phyloP scores from a whole-genome alignment of 2,113 vertebrate genomes.

The Peromyscus maniculatus region DNA sequence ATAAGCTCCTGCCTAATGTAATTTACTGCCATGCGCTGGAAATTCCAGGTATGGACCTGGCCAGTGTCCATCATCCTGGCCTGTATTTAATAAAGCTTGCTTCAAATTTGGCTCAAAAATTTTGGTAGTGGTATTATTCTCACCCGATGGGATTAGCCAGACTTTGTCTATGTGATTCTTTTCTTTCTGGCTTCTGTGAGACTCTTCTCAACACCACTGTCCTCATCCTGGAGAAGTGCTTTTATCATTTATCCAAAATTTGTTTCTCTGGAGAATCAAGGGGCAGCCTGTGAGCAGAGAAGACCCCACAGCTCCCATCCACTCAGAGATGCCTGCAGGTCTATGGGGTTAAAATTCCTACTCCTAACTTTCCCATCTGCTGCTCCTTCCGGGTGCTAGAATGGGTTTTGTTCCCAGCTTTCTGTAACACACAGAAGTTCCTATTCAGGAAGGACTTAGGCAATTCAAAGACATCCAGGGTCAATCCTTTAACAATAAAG shows the following conservation, averaged over 20 bases:
- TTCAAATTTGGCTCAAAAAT: neutral
- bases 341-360: neutral
- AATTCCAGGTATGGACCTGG: neutral
- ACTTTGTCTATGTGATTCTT: neutral
- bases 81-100: neutral
- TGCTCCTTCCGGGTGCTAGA: constrained; percentile 20
- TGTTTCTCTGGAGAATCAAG: neutral
- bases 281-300: neutral
- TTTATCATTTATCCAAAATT: neutral
- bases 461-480: constrained; percentile 14
- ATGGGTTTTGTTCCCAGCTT: constrained; percentile 49
- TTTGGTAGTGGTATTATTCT: neutral
- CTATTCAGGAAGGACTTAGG: constrained; percentile 13
- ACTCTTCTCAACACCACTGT: neutral
- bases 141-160: neutral
- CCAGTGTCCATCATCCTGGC: neutral
- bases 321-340: neutral
- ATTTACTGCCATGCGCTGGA: neutral
- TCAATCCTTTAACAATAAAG: constrained; percentile 28
- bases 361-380: neutral
- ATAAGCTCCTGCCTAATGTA: neutral
- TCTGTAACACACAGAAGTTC: constrained; percentile 3
- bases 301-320: neutral
- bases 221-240: neutral
- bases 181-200: neutral